These are phyloP conservation scores for Pleuronectes platessa DNA, from an alignment of 2,113 vertebrate genomes.

Conservation along the genomic window DNA sequence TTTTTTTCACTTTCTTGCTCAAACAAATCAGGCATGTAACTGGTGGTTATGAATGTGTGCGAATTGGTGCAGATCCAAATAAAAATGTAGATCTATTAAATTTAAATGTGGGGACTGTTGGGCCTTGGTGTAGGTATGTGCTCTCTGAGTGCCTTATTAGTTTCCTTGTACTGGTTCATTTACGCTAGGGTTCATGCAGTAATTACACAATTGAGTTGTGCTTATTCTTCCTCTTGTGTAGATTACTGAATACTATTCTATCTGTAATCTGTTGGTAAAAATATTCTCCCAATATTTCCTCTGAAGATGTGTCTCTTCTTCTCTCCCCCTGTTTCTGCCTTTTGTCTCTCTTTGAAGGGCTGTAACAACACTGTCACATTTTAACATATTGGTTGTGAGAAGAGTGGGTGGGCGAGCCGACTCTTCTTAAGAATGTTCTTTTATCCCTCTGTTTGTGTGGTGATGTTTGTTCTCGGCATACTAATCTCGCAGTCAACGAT, in stretches of 20 bases:
- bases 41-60: too few species aligned
- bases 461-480: constrained; percentile 64
- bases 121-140: too few species aligned
- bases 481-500: constrained; percentile 62
- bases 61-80: too few species aligned
- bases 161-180: too few species aligned
- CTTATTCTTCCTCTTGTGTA: neutral
- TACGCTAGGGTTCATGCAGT: too few species aligned
- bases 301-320: constrained; percentile 27
- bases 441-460: constrained; percentile 54
- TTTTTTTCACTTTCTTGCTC: too few species aligned
- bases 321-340: constrained; percentile 30
- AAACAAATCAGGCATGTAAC: too few species aligned
- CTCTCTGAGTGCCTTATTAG: too few species aligned
- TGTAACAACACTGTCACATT: constrained; percentile 57
- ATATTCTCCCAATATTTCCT: constrained; percentile 14
- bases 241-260: constrained; percentile 2
- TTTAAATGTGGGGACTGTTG: too few species aligned
- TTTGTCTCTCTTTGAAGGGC: constrained; percentile 41
- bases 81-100: too few species aligned
- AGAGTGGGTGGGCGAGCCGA: constrained; percentile 55
- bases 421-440: constrained; percentile 49
- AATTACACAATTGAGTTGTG: neutral
- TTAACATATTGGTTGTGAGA: constrained; percentile 61
- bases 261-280: constrained; percentile 24